A percentile compares a stretch with the other conserved stretches of the same genome.
Evolutionary conservation across 2,888 invertebrate genomes (phyloP).

Genomic region (Idaea straminata): DNA sequence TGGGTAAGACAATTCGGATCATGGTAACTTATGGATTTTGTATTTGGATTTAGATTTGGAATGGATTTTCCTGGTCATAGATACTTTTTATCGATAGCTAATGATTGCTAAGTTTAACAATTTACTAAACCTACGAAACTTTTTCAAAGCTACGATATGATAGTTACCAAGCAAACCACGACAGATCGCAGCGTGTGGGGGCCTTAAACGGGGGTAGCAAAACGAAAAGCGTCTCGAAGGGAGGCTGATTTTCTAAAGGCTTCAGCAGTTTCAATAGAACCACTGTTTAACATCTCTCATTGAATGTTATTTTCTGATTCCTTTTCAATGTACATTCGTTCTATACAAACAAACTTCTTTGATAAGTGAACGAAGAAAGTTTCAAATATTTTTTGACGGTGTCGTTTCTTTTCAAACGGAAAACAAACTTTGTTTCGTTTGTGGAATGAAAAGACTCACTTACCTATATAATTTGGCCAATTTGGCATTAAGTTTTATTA

Average conservation of each 20-base stretch:
- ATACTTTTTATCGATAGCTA: too few relatives aligned
- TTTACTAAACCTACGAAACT: too few relatives aligned
- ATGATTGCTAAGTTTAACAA: too few relatives aligned
- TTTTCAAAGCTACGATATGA: too few relatives aligned
- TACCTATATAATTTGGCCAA: not conserved
- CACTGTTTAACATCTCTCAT: slow-evolving; percentile 74
- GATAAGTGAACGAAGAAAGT: slow-evolving; percentile 41
- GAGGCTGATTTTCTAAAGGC: slow-evolving; percentile 77
- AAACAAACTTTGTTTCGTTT: slow-evolving; percentile 5
- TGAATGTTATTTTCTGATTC: slow-evolving; percentile 70
- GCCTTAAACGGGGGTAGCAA: slow-evolving; percentile 61
- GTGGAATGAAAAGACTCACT: not conserved
- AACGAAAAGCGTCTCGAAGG: slow-evolving; percentile 66
- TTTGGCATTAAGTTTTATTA: not conserved
- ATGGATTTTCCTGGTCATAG: too few relatives aligned
- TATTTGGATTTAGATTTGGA: too few relatives aligned
- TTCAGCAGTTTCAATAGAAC: slow-evolving; percentile 65
- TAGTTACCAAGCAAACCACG: too few relatives aligned
- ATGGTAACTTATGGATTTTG: too few relatives aligned
- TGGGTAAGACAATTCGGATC: too few relatives aligned
- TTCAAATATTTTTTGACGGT: slow-evolving; percentile 45
- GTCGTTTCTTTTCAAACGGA: slow-evolving; percentile 38
- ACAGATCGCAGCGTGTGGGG: too few relatives aligned
- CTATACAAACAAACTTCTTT: slow-evolving; percentile 44
- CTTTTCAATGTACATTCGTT: slow-evolving; percentile 57